Evolutionary conservation across 1,140 invertebrate species (phyloP).

Genomic region (Neodiprion virginianus): DNA sequence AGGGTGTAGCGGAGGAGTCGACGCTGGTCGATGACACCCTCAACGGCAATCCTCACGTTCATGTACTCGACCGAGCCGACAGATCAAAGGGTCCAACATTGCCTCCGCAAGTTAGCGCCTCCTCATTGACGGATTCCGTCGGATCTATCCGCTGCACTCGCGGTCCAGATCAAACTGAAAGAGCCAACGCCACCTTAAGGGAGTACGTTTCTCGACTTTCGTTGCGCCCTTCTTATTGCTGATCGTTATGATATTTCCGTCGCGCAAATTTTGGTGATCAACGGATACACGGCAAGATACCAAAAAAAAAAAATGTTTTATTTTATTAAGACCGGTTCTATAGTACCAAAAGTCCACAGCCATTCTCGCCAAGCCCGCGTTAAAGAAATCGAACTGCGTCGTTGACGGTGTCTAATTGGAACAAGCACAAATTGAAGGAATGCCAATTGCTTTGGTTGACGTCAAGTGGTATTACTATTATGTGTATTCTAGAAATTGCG

Average conservation of each 20-base stretch:
- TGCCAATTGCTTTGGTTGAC: neutral
- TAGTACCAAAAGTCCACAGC: neutral
- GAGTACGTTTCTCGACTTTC: constrained; percentile 45
- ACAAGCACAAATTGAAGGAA: neutral
- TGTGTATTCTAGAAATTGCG: too few species aligned
- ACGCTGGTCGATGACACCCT: constrained; percentile 55
- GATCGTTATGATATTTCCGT: neutral
- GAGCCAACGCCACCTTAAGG: constrained; percentile 34
- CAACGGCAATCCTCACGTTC: constrained; percentile 49
- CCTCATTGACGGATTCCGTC: constrained; percentile 12
- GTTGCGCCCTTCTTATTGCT: neutral
- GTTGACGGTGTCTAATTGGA: neutral
- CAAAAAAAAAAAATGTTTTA: too few species aligned
- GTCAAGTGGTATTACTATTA: too few species aligned
- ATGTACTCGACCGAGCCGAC: neutral
- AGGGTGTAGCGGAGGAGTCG: constrained; percentile 51
- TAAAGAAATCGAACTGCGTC: neutral
- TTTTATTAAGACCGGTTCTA: too few species aligned
- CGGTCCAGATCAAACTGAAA: constrained; percentile 33
- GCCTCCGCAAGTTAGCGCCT: constrained; percentile 15
- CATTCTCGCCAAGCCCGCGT: neutral
- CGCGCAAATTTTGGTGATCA: neutral
- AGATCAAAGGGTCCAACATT: constrained; percentile 32
- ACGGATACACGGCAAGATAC: too few species aligned
- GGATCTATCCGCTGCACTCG: constrained; percentile 26